Conservation (phyloP, 2,113 vertebrate genomes). For the crab-eating macaque (Macaca fascicularis) region T2T-MFA8v1.1 NC_088388.1:113658001-113658500, state of each 20-base stretch:
- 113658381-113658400: background rate
- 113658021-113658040: accelerated
- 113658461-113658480: background rate
- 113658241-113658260: background rate
- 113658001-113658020: accelerated
- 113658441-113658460: background rate
- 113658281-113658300: no score
- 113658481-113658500: background rate
- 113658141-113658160: background rate
- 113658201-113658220: background rate
- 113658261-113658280: accelerated
- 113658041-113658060: background rate
- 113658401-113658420: background rate
- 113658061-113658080: background rate
- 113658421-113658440: background rate
- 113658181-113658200: background rate
- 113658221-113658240: background rate
- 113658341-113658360: background rate
- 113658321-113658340: background rate
- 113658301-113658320: background rate
- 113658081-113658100: background rate
- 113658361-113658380: background rate
- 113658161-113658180: background rate
- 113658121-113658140: background rate
- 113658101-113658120: background rate